Base-by-base conservation (phyloP, 2,113 vertebrate species). In the Octodon degus region DNA sequence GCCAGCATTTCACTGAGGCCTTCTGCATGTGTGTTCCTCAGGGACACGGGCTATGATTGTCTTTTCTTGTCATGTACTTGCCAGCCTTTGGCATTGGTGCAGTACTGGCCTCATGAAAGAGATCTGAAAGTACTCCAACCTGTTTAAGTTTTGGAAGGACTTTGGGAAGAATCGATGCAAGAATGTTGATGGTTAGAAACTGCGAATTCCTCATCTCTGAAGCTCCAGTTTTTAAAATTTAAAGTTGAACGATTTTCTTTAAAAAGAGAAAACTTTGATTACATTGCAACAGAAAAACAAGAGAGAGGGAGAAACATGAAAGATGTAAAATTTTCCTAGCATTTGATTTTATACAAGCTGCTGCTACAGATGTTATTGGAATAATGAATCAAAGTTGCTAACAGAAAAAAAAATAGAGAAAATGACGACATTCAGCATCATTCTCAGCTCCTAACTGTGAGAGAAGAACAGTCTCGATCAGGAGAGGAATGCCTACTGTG, bases 321-420 rank as follows among this genome's bases (percentile, higher is more conserved):
- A 85, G 86, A 50, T 50, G 84, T 92, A 30, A 43, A 60, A 17
- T 4, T 79, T 83, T 94, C 14, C 55, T 91, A 96, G 9, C 14
- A 81, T 3, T 93, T 63, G 92, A 10, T 92, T 86, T 89, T 85
- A 67, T 27, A 74, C 24, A 63, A 30, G 37, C 37, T 91, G 88
- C 40, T 85, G 93, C 77, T 60, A 83, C 7, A 77, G 97, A 11
- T 95, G 79, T 93, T 83, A 86, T 96, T 72, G 1, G 10, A 40
- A 14, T 47, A 89, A 53, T 16, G 27, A 76, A 82, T 76, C 37
- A 82, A 77, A 82, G 40, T 17, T 60, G 62, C 20, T 72, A 37
- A 70, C 34, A 70, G 68, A 72, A 72, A 37, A 20, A 70, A 20
- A n/a, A 6, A 34, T 9, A 37, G 70, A 72, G 70, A 72, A 37